These are phyloP conservation scores for Tetramorium bicarinatum DNA, from an alignment of 2,888 invertebrate genomes.

Conservation along the genomic window DNA sequence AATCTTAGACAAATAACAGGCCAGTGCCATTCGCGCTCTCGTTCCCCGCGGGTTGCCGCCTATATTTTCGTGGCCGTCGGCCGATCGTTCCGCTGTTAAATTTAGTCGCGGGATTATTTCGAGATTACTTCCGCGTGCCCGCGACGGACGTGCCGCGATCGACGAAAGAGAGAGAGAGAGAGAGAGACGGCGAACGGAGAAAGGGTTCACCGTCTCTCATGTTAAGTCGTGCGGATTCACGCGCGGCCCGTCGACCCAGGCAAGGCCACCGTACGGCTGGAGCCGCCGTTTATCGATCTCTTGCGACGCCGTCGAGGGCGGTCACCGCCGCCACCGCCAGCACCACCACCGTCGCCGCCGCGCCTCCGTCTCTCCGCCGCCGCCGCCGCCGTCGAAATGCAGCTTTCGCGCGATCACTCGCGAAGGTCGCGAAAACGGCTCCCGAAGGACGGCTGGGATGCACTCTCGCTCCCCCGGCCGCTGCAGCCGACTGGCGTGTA, in stretches of 20 bases:
- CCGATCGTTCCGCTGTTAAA: slow-evolving; percentile 42
- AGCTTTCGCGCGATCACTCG: slow-evolving; percentile 42
- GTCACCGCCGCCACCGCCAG: slow-evolving; percentile 6
- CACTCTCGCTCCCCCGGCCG: slow-evolving; percentile 21
- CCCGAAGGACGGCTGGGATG: slow-evolving; percentile 49
- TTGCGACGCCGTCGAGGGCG: slow-evolving; percentile 38
- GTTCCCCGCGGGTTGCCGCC: not conserved
- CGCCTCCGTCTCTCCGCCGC: not conserved
- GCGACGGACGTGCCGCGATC: not conserved
- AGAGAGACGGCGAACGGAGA: not conserved
- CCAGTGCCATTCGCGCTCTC: not conserved
- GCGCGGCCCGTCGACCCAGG: slow-evolving; percentile 45
- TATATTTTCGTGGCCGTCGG: slow-evolving; percentile 28
- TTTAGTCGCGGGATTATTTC: slow-evolving; percentile 50
- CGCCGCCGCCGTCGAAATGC: slow-evolving; percentile 26
- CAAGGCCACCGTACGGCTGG: slow-evolving; percentile 51
- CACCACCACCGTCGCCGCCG: not conserved
- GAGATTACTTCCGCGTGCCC: slow-evolving; percentile 51
- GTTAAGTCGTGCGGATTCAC: slow-evolving; percentile 22
- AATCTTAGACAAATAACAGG: not conserved
- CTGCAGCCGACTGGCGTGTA: slow-evolving; percentile 13
- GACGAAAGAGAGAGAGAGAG: not conserved
- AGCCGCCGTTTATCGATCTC: slow-evolving; percentile 54
- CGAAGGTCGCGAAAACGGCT: slow-evolving; percentile 51
- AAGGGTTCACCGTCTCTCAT: slow-evolving; percentile 1